phyloP scores from a whole-genome alignment of 1,140 invertebrate genomes.

The Neodiprion virginianus region DNA sequence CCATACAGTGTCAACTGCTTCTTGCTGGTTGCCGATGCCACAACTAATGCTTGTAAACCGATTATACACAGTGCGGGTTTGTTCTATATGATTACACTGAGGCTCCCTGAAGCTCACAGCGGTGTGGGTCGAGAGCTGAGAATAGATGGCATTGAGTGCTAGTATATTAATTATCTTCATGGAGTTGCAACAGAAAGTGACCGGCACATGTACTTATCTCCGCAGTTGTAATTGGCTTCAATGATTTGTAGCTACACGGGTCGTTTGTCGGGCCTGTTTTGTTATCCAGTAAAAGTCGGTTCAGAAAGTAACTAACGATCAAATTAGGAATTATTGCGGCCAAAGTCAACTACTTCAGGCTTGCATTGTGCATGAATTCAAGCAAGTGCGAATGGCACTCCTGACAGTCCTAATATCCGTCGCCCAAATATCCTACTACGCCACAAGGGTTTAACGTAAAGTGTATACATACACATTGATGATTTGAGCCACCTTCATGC shows the following conservation, averaged over 20 bases:
- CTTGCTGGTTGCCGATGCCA: conserved; percentile 27
- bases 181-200: conserved; percentile 3
- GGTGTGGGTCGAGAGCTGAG: neutral
- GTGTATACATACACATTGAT: too few relatives aligned
- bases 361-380: too few relatives aligned
- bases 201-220: neutral
- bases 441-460: too few relatives aligned
- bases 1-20: conserved; percentile 36
- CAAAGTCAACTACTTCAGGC: too few relatives aligned
- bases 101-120: neutral
- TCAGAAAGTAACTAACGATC: neutral
- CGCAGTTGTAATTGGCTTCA: neutral
- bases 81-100: conserved; percentile 1
- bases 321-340: neutral
- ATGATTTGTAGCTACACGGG: neutral
- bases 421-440: too few relatives aligned
- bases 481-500: too few relatives aligned
- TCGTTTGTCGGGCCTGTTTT: conserved; percentile 4
- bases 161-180: conserved; percentile 1
- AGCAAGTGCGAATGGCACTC: too few relatives aligned
- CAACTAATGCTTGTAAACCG: conserved; percentile 35
- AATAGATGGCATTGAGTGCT: neutral
- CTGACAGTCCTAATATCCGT: too few relatives aligned
- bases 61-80: conserved; percentile 28
- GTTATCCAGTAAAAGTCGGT: neutral